Base-by-base conservation (phyloP, 2,797 vertebrate genomes). In the Acestrorhynchus altus region DNA sequence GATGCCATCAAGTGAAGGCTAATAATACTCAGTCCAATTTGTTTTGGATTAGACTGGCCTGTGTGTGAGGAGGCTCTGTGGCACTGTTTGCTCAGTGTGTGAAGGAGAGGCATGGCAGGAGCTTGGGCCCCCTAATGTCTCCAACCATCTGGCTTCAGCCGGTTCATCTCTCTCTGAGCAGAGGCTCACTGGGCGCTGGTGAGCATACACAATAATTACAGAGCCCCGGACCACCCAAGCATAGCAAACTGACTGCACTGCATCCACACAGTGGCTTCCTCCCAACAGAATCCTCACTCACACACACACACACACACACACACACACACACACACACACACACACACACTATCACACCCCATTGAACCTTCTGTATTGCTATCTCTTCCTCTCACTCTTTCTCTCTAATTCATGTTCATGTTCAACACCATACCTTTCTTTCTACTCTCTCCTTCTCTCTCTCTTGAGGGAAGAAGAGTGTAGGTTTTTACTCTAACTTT, bases 141-240 rank as follows among this genome's bases (percentile, higher is more conserved):
- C 20, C 63, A 75, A 74, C 83, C 80, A 84, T 82, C 83, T 84
- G 83, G 78, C 78, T 76, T 28, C 63, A 56, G 77, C 78, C 67
- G 57, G 70, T 82, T 82, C 74, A 80, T 80, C 75, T 84, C 74
- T 74, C 60, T 79, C 70, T 15, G 73, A 74, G 69, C 46, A 79
- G 63, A 71, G 22, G 69, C 31, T 39, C 60, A 46, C 16, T 6
- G 16, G 28, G 24, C 49, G 65, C 56, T 76, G 72, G 76, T 83
- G 82, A 64, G 76, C 77, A 60, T 68, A 76, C 73, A 77, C 80
- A 80, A 67, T 84, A 82, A 82, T 82, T 84, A 84, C 80, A 80
- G 80, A 70, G 46, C 63, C 60, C 72, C 65, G 16, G 76, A 56
- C 73, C 73, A 80, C 46, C 77, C 77, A 69, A 79, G 74, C 80